phyloP scores from a whole-genome alignment of 2,888 invertebrate species.

The Lucinisca nassula region DNA sequence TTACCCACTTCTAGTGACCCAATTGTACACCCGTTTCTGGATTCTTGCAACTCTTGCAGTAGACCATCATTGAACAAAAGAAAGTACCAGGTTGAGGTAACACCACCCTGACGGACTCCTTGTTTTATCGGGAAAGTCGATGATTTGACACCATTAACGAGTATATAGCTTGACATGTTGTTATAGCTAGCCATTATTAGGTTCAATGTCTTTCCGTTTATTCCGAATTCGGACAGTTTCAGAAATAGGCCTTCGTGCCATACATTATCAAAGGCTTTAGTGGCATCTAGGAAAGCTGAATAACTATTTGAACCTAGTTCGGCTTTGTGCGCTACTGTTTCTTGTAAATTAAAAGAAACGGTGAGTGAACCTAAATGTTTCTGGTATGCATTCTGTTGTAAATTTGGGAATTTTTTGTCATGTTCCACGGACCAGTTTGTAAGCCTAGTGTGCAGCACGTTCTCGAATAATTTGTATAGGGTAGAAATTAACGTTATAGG shows the following conservation, averaged over 20 bases:
- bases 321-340: background rate
- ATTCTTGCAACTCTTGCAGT: background rate
- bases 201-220: background rate
- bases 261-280: constrained; percentile 25
- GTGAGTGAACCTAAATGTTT: constrained; percentile 18
- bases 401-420: constrained; percentile 7
- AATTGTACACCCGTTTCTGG: background rate
- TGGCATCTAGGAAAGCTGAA: constrained; percentile 9
- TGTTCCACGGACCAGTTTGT: background rate
- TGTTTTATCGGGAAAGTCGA: background rate
- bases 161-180: background rate
- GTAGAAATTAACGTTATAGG: constrained; percentile 16
- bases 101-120: constrained; percentile 22
- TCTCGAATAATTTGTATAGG: constrained; percentile 30
- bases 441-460: background rate
- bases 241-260: constrained; percentile 1
- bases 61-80: constrained; percentile 19
- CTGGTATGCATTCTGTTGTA: constrained; percentile 27
- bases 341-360: constrained; percentile 23
- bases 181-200: constrained; percentile 19
- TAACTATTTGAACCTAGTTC: background rate
- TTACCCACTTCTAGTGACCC: background rate
- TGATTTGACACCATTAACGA: constrained; percentile 1
- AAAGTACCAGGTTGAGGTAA: constrained; percentile 17
- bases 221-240: constrained; percentile 15